phyloP scores from a whole-genome alignment of 2,797 vertebrate species.

The Octomys mimax region DNA sequence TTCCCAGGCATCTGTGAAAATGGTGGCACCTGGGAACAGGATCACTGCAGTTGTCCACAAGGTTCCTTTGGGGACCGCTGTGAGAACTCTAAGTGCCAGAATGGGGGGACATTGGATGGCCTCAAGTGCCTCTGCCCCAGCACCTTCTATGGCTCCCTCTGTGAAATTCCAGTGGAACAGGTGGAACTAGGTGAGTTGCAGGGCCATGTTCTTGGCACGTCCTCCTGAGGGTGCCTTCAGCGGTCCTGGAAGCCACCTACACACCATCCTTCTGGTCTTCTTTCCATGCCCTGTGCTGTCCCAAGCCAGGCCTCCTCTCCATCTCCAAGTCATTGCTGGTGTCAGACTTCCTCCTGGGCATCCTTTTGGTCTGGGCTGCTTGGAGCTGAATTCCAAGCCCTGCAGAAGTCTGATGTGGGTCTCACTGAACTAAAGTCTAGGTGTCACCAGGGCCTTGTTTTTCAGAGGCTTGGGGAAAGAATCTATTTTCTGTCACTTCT shows the following conservation, averaged over 20 bases:
- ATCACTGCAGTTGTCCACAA: background rate
- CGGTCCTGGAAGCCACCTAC: background rate
- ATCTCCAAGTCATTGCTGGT: too few relatives aligned
- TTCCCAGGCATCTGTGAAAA: conserved; percentile 66
- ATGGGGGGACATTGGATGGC: conserved; percentile 30
- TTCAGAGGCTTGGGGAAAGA: background rate
- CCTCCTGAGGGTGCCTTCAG: background rate
- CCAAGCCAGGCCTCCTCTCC: background rate
- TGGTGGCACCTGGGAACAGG: conserved; percentile 44
- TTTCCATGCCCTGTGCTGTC: background rate
- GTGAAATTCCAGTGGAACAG: background rate
- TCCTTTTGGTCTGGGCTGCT: background rate
- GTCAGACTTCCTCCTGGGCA: background rate
- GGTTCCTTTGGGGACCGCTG: conserved; percentile 60
- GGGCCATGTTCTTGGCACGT: background rate
- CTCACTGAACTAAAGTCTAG: background rate
- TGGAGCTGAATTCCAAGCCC: background rate
- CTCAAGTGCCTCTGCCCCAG: conserved; percentile 22
- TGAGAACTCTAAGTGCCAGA: background rate
- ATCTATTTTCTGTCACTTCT: background rate
- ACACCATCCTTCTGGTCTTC: background rate
- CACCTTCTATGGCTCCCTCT: background rate
- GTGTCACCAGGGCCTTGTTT: background rate
- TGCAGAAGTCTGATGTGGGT: background rate
- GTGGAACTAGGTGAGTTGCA: conserved; percentile 68